phyloP scores from a whole-genome alignment of 1,140 invertebrate genomes.

The Aphelenchoides avenae region DNA sequence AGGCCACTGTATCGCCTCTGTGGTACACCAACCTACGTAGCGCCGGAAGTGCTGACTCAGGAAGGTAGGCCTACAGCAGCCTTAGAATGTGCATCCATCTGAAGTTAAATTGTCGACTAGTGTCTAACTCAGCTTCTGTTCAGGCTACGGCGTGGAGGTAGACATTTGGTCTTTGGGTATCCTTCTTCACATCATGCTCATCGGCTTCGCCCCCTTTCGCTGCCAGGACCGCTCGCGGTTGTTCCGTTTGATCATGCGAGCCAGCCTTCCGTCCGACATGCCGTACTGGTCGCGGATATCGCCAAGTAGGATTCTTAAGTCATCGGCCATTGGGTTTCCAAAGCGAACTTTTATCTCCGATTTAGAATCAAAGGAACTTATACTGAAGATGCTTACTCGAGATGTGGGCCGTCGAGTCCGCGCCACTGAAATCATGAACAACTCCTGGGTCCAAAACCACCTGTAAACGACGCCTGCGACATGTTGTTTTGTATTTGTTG shows the following conservation, averaged over 20 bases:
- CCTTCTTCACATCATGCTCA: slow-evolving; percentile 37
- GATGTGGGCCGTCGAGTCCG: no score
- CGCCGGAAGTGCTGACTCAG: slow-evolving; percentile 29
- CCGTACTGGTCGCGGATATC: slow-evolving; percentile 34
- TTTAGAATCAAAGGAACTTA: slow-evolving; percentile 37
- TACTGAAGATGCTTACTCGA: slow-evolving; percentile 33
- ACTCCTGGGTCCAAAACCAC: no score
- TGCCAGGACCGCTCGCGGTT: slow-evolving; percentile 22
- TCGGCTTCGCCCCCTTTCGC: slow-evolving; percentile 49
- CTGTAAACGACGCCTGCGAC: no score
- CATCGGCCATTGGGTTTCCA: slow-evolving; percentile 26
- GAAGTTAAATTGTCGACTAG: no score
- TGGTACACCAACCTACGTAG: slow-evolving; percentile 44
- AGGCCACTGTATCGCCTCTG: slow-evolving; percentile 43
- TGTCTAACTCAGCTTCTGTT: no score
- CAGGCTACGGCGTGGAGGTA: slow-evolving; percentile 43
- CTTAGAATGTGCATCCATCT: no score
- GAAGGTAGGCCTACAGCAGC: slow-evolving; percentile 16
- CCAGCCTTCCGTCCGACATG: slow-evolving; percentile 28
- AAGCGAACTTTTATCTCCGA: neutral
- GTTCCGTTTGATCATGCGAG: slow-evolving; percentile 36
- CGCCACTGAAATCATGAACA: no score
- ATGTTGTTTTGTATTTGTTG: no score
- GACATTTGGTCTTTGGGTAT: slow-evolving; percentile 48
- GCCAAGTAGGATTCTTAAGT: slow-evolving; percentile 17